These are phyloP conservation scores for Helleia helle DNA, from an alignment of 2,888 invertebrate genomes.

Conservation along the genomic window DNA sequence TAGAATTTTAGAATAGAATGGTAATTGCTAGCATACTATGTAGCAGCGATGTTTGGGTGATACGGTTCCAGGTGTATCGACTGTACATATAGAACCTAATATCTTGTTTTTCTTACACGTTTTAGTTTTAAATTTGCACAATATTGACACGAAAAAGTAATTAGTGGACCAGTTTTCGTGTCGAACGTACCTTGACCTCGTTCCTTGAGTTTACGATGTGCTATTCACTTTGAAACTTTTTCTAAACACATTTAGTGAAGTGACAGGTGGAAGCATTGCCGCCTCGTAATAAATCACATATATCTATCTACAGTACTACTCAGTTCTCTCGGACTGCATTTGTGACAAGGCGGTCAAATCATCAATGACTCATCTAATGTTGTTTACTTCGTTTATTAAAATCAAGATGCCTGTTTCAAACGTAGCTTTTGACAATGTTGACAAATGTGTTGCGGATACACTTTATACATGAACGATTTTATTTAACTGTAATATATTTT, in stretches of 20 bases:
- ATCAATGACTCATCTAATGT: neutral
- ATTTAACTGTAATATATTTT: too few relatives aligned
- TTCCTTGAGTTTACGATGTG: constrained; percentile 51
- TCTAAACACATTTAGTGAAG: constrained; percentile 41
- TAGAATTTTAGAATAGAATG: too few relatives aligned
- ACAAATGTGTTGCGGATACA: neutral
- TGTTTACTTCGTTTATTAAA: neutral
- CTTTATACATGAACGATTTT: too few relatives aligned
- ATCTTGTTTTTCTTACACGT: too few relatives aligned
- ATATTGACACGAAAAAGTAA: constrained; percentile 47
- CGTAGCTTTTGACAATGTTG: neutral
- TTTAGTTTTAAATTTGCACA: too few relatives aligned
- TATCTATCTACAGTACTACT: neutral
- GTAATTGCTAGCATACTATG: too few relatives aligned
- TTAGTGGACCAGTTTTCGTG: constrained; percentile 59
- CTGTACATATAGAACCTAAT: too few relatives aligned
- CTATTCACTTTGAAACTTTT: constrained; percentile 50
- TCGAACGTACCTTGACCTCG: constrained; percentile 65
- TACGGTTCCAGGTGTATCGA: too few relatives aligned
- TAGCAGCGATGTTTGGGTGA: too few relatives aligned
- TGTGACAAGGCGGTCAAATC: neutral
- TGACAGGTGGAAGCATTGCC: constrained; percentile 33
- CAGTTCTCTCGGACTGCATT: neutral
- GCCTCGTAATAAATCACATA: constrained; percentile 27
- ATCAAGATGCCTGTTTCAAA: too few relatives aligned